Evolutionary conservation across 2,113 vertebrate genomes (phyloP).

Genomic region (Alligator mississippiensis): DNA sequence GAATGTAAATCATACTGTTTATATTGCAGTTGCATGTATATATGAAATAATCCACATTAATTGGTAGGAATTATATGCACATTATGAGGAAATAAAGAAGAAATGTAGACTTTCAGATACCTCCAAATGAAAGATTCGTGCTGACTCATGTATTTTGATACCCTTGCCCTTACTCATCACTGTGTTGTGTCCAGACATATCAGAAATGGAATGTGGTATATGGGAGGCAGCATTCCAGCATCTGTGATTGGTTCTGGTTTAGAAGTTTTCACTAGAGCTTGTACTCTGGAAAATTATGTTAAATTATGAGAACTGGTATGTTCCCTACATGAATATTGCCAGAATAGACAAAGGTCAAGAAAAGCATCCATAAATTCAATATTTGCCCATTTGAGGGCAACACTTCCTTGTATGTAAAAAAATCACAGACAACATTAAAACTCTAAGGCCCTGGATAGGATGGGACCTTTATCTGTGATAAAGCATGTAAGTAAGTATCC

Average conservation of each 20-base stretch:
- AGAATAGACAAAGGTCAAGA: not conserved
- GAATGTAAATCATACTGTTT: not conserved
- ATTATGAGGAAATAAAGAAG: conserved; percentile 4
- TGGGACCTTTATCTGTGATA: conserved; percentile 33
- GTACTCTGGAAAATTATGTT: not conserved
- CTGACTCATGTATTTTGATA: not conserved
- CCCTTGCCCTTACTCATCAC: not conserved
- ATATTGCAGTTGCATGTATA: not conserved
- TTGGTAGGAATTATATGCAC: not conserved
- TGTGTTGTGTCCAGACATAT: not conserved
- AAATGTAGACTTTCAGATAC: not conserved
- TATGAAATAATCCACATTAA: not conserved
- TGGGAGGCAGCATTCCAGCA: not conserved
- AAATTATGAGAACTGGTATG: not conserved
- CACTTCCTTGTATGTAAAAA: not conserved
- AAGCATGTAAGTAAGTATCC: not conserved
- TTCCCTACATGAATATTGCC: not conserved
- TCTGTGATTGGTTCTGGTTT: not conserved
- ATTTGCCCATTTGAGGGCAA: not conserved
- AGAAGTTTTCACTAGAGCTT: not conserved
- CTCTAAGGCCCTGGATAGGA: not conserved
- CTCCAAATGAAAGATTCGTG: not conserved
- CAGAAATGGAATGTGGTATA: not conserved
- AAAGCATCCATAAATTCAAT: not conserved
- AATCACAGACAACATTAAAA: conserved; percentile 56